A percentile compares a stretch with the other conserved stretches of the same genome.
Evolutionary conservation across 2,888 invertebrate genomes (phyloP).

Genomic region (Aphidius colemani): DNA sequence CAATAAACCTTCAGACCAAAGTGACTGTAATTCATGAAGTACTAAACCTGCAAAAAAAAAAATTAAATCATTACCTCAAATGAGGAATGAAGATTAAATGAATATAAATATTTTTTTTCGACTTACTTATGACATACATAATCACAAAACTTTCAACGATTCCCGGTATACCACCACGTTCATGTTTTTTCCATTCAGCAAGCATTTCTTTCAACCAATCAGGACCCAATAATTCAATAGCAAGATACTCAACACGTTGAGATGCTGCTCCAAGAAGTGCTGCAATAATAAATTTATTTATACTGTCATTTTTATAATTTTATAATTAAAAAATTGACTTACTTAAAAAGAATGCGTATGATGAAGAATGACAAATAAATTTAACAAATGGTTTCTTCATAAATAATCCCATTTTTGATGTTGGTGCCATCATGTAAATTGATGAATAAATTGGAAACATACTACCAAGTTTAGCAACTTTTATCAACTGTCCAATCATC

Average conservation of each 20-base stretch:
- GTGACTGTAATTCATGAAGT: constrained; percentile 88
- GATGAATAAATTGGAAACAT: constrained; percentile 94
- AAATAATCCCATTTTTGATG: constrained; percentile 83
- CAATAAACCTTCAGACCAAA: constrained; percentile 88
- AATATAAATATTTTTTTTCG: neutral
- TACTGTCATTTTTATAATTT: neutral
- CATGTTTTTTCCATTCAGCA: constrained; percentile 77
- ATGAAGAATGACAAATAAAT: constrained; percentile 95
- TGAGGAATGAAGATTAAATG: neutral
- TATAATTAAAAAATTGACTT: constrained; percentile 58
- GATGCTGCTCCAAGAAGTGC: constrained; percentile 93
- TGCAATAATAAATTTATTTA: constrained; percentile 52
- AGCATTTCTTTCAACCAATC: constrained; percentile 77
- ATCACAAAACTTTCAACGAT: constrained; percentile 83
- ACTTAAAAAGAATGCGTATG: constrained; percentile 95
- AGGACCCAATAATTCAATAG: constrained; percentile 78
- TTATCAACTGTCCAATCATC: constrained; percentile 83
- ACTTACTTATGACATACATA: constrained; percentile 84
- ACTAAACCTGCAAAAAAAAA: constrained; percentile 77
- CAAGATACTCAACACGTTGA: constrained; percentile 84
- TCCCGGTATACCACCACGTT: constrained; percentile 79
- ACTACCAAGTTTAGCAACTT: constrained; percentile 83
- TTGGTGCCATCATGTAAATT: constrained; percentile 90
- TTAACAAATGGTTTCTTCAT: constrained; percentile 99
- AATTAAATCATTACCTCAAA: constrained; percentile 31